phyloP scores from a whole-genome alignment of 2,888 invertebrate species.

The Sinelater perroti region DNA sequence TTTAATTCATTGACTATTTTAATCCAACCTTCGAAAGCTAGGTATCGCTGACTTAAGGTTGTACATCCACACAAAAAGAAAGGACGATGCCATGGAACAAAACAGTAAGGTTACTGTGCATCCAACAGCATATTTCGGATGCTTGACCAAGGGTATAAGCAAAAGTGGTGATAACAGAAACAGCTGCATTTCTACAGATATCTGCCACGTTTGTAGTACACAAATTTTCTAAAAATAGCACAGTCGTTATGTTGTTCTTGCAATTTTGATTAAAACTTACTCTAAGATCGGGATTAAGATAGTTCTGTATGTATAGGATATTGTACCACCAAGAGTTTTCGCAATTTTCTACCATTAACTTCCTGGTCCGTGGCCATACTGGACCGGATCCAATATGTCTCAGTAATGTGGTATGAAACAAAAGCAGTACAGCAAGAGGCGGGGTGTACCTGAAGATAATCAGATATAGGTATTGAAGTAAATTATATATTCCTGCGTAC shows the following conservation, averaged over 20 bases:
- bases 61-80: too few species aligned
- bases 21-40: too few species aligned
- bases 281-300: constrained; percentile 46
- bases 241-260: neutral
- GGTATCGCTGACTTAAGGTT: too few species aligned
- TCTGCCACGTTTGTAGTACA: constrained; percentile 68
- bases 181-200: constrained; percentile 61
- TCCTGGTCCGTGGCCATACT: constrained; percentile 58
- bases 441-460: constrained; percentile 62
- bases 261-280: constrained; percentile 41
- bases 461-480: too few species aligned
- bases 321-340: constrained; percentile 58
- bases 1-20: too few species aligned
- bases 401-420: constrained; percentile 60
- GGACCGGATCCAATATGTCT: constrained; percentile 63
- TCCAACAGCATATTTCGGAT: too few species aligned
- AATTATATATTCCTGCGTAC: constrained; percentile 47
- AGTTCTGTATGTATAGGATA: constrained; percentile 60
- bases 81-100: too few species aligned
- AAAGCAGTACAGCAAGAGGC: constrained; percentile 60
- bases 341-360: constrained; percentile 48
- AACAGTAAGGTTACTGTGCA: too few species aligned
- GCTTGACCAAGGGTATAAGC: neutral
- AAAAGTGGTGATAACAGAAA: constrained; percentile 2
- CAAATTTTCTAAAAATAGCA: constrained; percentile 29